Base-by-base conservation (phyloP, 2,797 vertebrate species). In the Gadopsis marmoratus region DNA sequence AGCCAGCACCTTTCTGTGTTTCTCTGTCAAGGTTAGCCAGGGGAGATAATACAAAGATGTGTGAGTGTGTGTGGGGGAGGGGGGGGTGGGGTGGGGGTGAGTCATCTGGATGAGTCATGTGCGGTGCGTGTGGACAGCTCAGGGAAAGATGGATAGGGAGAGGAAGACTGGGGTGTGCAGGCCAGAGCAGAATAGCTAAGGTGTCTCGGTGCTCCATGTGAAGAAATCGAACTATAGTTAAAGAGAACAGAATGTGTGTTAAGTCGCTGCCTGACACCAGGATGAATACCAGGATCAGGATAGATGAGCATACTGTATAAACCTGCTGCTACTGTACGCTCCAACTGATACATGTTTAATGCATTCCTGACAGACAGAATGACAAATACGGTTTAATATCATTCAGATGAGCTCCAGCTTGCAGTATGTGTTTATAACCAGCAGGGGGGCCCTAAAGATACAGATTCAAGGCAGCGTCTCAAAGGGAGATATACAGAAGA, bases 51-150 rank as follows among this genome's bases (percentile, higher is more conserved):
- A 93, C 91, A 94, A 85, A 90, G 92, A 92, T 92, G 90, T 92
- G 92, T 93, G 95, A 88, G 91, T 47, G 71, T 86, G 85, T 74
- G 26, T 26, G 26, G 26, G 88, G 79, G 73, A 86, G 88, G 71
- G 74, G 81, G 33, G 69, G 68, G 47, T 48, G 80, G 37, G 60
- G 83, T 81, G 59, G 71, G 74, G 62, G 76, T 96, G 95, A 95
- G 93, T 96, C 95, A 96, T 94, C 93, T 91, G 92, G 91, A 95
- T 96, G 95, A 95, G 93, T 96, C 95, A 95, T 95, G 93, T 94
- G 93, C 88, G 48, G 68, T 86, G 88, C 89, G 90, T 94, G 91
- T 93, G 91, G 88, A 91, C 88, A 81, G 85, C 89, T 87, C 82
- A 74, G 81, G 78, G 76, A 88, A 86, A 79, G 82, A 92, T 89